Evolutionary conservation across 1,140 invertebrate genomes (phyloP), one percentile per base, ranked within the genome.

Genomic region (Diabrotica undecimpunctata): DNA sequence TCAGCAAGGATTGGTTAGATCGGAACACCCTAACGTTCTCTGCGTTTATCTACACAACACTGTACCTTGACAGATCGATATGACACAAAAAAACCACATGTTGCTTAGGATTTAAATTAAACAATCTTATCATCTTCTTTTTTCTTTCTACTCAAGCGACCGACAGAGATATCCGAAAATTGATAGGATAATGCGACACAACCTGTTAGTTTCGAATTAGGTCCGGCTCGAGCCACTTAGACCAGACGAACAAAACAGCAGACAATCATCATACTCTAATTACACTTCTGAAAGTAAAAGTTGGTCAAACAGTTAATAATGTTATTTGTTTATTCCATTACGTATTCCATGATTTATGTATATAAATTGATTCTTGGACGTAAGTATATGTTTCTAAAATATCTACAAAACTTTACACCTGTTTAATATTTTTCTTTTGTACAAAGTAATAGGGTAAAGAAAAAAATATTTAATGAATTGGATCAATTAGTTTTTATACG

Each of bases 61-160:
- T 38, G 57, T 66, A 14, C 62, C 64, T 71, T 73, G 70, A 73
- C 72, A 72, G 68, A 73, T 73, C 72, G 62, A 73, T 73, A 72
- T 61, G 65, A 67, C 63, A 62, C 58, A 70, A 62, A 72, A 70
- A 64, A 54, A 70, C 65, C 72, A 74, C 72, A 74, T 74, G 72
- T 74, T 74, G 72, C 70, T 70, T 70, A 63, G 61, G 68, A 64
- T 66, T 54, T 59, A 54, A 61, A 50, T 53, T 64, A 51, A 51
- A 52, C 59, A 61, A 35, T 41, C 54, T 51, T 58, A 55, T 60
- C 52, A 39, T 9, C 12, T 8, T 62, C 54, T 12, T 11, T 63
- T 56, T 39, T n/a, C 57, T 8, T 53, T 25, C 46, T 51, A 12
- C 14, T 0, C 65, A 54, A 12, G 9, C 0, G n/a, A 37, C 37